Evolutionary conservation across 2,888 invertebrate species (phyloP), one percentile per base, ranked within the genome.

Genomic region (Apamea monoglypha): DNA sequence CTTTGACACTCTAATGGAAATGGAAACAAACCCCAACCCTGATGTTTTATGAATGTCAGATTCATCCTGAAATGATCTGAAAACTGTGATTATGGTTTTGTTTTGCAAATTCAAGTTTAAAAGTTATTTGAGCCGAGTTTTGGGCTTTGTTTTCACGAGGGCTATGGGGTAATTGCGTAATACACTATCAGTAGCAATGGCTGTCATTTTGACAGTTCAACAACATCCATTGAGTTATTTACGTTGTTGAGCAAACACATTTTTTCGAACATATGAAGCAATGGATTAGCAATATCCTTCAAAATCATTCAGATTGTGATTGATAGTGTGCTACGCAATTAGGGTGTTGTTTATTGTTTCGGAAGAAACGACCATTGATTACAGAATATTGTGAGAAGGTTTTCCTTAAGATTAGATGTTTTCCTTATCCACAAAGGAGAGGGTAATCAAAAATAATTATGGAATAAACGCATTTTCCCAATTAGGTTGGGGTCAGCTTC

Each of bases 1-100:
- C 12, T 73, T 47, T 84, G 66, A 79, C 66, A 76, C 72, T 79
- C 85, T 87, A 67, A 84, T 74, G 74, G 44, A 21, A 47, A 59
- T 50, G 64, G 78, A 63, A 66, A 47, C 25, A 36, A 56, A 56
- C 1, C 14, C n/a, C 18, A 1, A 3, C 21, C 25, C 36, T 56
- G 25, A 47, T 32, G 21, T 50, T n/a, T 36, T 12, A 50, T 69
- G 32, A 69, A 69, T 16, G 8, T 50, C 25, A 2, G 8, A 50
- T 2, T 25, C 25, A 16, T 50, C 8, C 4, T 36, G 21, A 14
- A 56, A 36, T 25, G 29, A 6, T 29, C 18, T 25, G 25, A 47
- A 70, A 79, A 36, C 29, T 64, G 32, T 64, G 53, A n/a, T 78
- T 44, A 40, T 10, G 14, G 21, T 32, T 59, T n/a, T 36, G n/a